These are phyloP conservation scores for Spicauda simplicius DNA, from an alignment of 2,888 invertebrate genomes.

Conservation along the genomic window DNA sequence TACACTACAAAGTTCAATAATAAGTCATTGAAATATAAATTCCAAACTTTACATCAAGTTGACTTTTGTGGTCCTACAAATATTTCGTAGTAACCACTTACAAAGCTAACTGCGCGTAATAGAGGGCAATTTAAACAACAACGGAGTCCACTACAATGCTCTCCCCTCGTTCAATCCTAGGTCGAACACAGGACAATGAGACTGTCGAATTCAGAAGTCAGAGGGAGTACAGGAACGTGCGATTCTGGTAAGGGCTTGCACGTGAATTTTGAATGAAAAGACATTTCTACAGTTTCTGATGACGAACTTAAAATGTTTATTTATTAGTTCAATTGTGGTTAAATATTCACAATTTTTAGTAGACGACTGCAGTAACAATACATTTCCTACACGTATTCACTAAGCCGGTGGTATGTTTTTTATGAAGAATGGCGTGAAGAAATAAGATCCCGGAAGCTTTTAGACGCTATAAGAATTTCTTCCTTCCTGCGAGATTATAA, in stretches of 20 bases:
- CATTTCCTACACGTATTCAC: no score
- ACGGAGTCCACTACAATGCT: slow-evolving; percentile 8
- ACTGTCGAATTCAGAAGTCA: neutral
- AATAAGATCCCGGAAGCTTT: slow-evolving; percentile 18
- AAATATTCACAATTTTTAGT: no score
- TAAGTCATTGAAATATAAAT: no score
- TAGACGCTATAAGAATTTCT: neutral
- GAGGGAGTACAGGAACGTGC: no score
- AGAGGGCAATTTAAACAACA: slow-evolving; percentile 32
- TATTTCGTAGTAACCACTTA: neutral
- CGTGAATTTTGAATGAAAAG: no score
- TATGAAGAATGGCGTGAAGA: neutral
- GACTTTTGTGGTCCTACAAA: neutral
- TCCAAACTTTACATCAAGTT: neutral
- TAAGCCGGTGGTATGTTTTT: neutral
- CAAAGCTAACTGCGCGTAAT: slow-evolving; percentile 24
- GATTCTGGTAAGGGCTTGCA: no score
- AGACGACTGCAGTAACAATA: no score
- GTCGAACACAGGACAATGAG: neutral
- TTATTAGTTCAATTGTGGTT: no score
- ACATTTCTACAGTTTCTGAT: no score
- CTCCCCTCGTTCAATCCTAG: slow-evolving; percentile 17
- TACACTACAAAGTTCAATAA: no score
- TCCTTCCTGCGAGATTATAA: slow-evolving; percentile 15
- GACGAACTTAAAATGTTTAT: no score